Evolutionary conservation across 1,140 invertebrate genomes (phyloP).

Genomic region (Ladona fulva): DNA sequence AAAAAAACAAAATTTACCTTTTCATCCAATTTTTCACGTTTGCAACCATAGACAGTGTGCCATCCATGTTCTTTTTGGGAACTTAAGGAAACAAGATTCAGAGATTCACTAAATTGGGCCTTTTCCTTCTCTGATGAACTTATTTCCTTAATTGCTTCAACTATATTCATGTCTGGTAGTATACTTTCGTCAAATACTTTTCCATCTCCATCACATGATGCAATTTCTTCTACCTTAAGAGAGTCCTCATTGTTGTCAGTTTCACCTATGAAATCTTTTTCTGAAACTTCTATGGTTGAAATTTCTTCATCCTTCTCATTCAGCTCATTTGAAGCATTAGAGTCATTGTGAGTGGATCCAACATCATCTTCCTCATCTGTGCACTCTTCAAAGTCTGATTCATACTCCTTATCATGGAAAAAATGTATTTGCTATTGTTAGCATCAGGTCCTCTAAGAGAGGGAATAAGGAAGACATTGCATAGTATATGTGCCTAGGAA

Average conservation of each 20-base stretch:
- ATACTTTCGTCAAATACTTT: constrained; percentile 30
- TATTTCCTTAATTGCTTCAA: constrained; percentile 23
- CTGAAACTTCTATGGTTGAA: constrained; percentile 26
- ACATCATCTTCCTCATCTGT: constrained; percentile 34
- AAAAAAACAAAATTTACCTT: too few relatives aligned
- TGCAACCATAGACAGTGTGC: too few relatives aligned
- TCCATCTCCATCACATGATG: constrained; percentile 17
- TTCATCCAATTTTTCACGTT: too few relatives aligned
- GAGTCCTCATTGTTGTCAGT: constrained; percentile 13
- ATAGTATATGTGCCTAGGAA: too few relatives aligned
- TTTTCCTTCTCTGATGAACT: constrained; percentile 17
- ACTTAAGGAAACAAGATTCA: too few relatives aligned
- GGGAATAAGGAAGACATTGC: too few relatives aligned
- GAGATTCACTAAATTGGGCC: constrained; percentile 21
- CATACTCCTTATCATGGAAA: constrained; percentile 36
- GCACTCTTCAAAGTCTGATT: constrained; percentile 47
- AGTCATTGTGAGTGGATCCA: constrained; percentile 27
- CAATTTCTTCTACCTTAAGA: constrained; percentile 16
- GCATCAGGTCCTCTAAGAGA: too few relatives aligned
- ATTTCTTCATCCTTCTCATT: constrained; percentile 29
- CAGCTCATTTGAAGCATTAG: constrained; percentile 23
- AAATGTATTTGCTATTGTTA: not conserved
- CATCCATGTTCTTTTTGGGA: too few relatives aligned
- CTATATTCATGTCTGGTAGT: not conserved
- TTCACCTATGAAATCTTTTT: constrained; percentile 28